Conservation (phyloP, 2,113 vertebrate genomes). For the Setophaga kirtlandii region DNA sequence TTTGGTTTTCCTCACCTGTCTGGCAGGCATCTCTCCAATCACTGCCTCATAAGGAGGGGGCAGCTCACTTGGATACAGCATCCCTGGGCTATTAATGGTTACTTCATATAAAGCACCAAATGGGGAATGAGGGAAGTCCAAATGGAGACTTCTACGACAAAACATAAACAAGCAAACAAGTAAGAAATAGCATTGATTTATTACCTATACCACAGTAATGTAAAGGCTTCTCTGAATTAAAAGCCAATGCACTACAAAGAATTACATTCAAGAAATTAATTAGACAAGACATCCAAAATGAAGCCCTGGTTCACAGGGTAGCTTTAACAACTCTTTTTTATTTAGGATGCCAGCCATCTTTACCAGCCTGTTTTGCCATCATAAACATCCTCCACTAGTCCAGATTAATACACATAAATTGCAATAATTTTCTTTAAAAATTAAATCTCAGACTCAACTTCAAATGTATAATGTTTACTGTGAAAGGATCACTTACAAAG, state of each 20-base stretch:
- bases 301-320: not conserved
- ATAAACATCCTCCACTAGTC: not conserved
- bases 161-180: not conserved
- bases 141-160: slow-evolving; percentile 83
- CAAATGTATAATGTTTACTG: not conserved
- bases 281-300: not conserved
- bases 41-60: slow-evolving; percentile 95
- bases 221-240: not conserved
- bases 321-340: not conserved
- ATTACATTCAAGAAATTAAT: not conserved
- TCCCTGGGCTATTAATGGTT: slow-evolving; percentile 90
- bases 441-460: not conserved
- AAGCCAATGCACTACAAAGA: not conserved
- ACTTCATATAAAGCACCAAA: slow-evolving; percentile 91
- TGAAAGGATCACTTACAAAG: not conserved
- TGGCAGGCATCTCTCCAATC: slow-evolving; percentile 82
- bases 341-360: not conserved
- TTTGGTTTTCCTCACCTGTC: slow-evolving; percentile 82
- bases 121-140: slow-evolving; percentile 89
- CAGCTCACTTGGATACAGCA: slow-evolving; percentile 90
- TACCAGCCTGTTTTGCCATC: not conserved
- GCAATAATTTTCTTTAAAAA: not conserved
- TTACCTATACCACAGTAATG: not conserved
- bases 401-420: not conserved
- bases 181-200: not conserved